Percentiles rank a stretch among this genome's conserved stretches.
Conservation (phyloP, 2,888 invertebrate species). For the Scaptomyza parva region DNA sequence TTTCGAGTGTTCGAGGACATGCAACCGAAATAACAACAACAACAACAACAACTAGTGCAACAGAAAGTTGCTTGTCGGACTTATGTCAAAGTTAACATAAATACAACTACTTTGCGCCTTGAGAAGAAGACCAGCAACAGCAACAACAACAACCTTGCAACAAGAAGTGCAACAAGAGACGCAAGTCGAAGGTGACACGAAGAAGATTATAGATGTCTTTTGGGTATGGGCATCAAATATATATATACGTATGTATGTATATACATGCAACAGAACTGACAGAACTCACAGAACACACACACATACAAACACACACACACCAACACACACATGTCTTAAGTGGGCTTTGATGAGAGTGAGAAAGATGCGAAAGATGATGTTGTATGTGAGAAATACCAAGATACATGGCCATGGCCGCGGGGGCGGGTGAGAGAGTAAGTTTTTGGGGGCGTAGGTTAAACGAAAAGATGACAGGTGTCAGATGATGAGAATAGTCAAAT, state of each 20-base stretch:
- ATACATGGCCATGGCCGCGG: too few species aligned
- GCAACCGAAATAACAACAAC: conserved; percentile 46
- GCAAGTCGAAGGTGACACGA: conserved; percentile 6
- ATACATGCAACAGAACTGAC: conserved; percentile 21
- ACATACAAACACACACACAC: conserved; percentile 38
- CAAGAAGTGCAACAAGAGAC: conserved; percentile 13
- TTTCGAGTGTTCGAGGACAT: conserved; percentile 61
- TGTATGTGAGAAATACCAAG: conserved; percentile 49
- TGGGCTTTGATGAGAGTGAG: background rate
- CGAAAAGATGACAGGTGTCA: conserved; percentile 82
- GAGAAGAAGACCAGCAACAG: conserved; percentile 7
- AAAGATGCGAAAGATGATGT: too few species aligned
- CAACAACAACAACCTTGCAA: conserved; percentile 9
- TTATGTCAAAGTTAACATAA: conserved; percentile 80
- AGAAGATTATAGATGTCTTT: conserved; percentile 47
- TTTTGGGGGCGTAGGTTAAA: conserved; percentile 53
- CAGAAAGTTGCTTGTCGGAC: conserved; percentile 73
- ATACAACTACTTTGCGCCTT: conserved; percentile 74
- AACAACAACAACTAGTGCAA: conserved; percentile 18
- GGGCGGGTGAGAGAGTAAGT: background rate
- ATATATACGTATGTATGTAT: background rate
- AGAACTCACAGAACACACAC: conserved; percentile 21
- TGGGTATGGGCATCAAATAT: conserved; percentile 57
- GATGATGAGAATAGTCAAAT: conserved; percentile 58
- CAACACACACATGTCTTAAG: conserved; percentile 20